Evolutionary conservation across 2,888 invertebrate species (phyloP).

Genomic region (Archips xylosteana): DNA sequence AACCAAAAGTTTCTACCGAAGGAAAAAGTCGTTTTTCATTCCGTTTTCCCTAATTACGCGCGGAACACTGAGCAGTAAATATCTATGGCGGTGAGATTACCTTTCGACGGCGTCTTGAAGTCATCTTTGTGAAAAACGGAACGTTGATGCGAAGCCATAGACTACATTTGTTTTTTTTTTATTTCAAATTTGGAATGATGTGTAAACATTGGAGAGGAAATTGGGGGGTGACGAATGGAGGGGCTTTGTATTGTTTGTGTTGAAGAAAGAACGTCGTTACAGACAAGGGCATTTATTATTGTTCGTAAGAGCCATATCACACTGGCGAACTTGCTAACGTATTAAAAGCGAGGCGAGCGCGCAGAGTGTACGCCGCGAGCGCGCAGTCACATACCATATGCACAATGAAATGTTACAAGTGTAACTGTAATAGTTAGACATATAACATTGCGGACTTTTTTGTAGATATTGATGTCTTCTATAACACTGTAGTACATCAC

Average conservation of each 20-base stretch:
- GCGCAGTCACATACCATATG: no score
- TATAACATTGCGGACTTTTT: no score
- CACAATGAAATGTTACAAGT: no score
- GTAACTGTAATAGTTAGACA: no score
- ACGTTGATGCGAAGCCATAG: conserved; percentile 25
- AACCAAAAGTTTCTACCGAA: conserved; percentile 43
- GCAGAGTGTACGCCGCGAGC: no score
- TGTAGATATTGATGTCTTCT: no score
- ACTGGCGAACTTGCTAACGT: no score
- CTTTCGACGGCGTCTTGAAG: conserved; percentile 65
- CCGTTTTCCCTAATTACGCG: conserved; percentile 35
- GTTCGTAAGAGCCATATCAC: no score
- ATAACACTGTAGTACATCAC: no score
- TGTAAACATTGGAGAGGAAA: conserved; percentile 27
- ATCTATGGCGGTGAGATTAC: conserved; percentile 52
- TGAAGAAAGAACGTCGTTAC: background rate
- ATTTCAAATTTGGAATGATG: conserved; percentile 28
- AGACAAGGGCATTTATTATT: no score
- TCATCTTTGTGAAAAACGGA: conserved; percentile 17
- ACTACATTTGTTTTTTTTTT: conserved; percentile 14
- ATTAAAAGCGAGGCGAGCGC: no score
- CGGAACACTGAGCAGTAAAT: conserved; percentile 27
- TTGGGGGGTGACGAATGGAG: background rate
- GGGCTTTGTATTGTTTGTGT: background rate
- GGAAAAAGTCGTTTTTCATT: conserved; percentile 49